Evolutionary conservation across 1,140 invertebrate genomes (phyloP), one percentile per base, ranked within the genome.

Genomic region (Manduca sexta): DNA sequence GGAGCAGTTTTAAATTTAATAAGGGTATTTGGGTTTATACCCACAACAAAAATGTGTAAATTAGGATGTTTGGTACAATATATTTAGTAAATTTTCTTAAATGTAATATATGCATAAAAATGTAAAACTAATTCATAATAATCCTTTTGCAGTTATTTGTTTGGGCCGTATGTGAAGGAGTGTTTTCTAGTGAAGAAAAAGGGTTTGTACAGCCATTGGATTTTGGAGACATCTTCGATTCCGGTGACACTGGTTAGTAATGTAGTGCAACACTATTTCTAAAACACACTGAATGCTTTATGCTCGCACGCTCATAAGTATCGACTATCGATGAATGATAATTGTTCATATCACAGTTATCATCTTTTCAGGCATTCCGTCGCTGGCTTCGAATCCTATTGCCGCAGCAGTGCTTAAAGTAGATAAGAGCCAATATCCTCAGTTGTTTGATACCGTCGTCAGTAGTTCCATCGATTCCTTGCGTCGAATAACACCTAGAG

Each of bases 391-490:
- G 45, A 79, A 69, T 66, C 74, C 79, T 46, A 58, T 80, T 43
- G 63, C 70, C 16, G 65, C 74, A 44, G 74, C 76, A 49, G 62
- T 86, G 46, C 67, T 84, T 63, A 75, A 83, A 56, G 65, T 74
- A 66, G 78, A 85, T 65, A 83, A 85, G 64, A 80, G 73, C 52
- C 73, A 79, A 74, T 84, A 84, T 52, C 77, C 83, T 15, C 59
- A 73, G 44, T 64, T 85, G 37, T 87, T 86, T 56, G 79, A 86
- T 51, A 75, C 77, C 35, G 49, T 84, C 52, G 74, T 84, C 50
- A 79, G 77, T 76, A 84, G 77, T 69, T 84, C 80, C 16, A 76
- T 82, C 50, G 82, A 85, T 70, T 79, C 74, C 6, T 69, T 86
- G 44, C 77, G 58, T 18, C 72, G 74, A 55, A 43, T 80, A 55